Conservation (phyloP, 2,113 vertebrate genomes). For the Archocentrus centrarchus region DNA sequence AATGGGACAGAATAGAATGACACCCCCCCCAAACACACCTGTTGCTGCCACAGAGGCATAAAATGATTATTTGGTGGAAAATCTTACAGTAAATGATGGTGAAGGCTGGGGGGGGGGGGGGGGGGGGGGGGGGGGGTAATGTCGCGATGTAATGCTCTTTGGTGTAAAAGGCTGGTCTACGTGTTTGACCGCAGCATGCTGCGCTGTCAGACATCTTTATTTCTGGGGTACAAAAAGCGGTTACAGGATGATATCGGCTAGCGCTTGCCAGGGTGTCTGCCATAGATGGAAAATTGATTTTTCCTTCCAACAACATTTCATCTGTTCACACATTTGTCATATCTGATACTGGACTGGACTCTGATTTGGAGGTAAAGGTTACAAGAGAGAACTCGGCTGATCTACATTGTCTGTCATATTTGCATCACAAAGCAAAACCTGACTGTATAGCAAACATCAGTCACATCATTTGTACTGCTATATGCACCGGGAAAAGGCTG, state of each 20-base stretch:
- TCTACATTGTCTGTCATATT: constrained; percentile 14
- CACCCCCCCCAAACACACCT: neutral
- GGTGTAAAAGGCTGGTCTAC: neutral
- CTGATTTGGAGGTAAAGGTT: constrained; percentile 9
- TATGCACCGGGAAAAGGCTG: neutral
- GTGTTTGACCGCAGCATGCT: constrained; percentile 4
- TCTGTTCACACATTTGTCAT: neutral
- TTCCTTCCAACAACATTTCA: constrained; percentile 28
- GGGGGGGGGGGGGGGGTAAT: neutral
- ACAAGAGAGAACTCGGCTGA: neutral
- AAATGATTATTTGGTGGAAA: neutral
- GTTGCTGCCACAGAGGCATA: neutral
- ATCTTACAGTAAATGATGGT: neutral
- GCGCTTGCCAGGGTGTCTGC: constrained; percentile 8
- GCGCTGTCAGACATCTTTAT: neutral
- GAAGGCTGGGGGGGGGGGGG: neutral
- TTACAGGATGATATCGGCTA: neutral
- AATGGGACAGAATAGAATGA: neutral
- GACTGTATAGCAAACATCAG: constrained; percentile 13
- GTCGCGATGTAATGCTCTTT: neutral
- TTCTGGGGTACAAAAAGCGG: neutral
- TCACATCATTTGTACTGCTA: neutral
- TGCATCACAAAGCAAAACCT: constrained; percentile 22
- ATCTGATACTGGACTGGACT: constrained; percentile 16
- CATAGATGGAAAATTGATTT: constrained; percentile 5